Base-by-base conservation (phyloP, 2,888 invertebrate species). In the Bibio marci region DNA sequence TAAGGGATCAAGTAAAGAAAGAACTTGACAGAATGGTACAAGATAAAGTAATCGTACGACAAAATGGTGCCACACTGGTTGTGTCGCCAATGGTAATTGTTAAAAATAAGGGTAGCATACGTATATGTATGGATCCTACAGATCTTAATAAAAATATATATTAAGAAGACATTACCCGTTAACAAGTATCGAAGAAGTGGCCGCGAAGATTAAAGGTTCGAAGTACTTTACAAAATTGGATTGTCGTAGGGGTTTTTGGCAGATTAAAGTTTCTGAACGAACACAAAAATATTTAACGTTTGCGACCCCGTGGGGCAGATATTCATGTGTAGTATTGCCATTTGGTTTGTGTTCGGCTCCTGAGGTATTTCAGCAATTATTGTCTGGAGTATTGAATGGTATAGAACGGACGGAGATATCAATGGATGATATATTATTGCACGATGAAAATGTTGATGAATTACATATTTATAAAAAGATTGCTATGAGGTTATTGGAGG, bases 301-400 rank as follows among this genome's bases (percentile, higher is more conserved):
- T 41, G 37, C 45, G 8, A 47, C 45, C 2, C 43, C 45, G 13
- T 45, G 45, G 45, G 47, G 47, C 19, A 34, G 47, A 37, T 49
- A 46, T 28, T 45, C 41, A 5, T 50, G 39, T 25, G 37, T 33
- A 17, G 18, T 47, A 13, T 14, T 46, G 19, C 44, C 46, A 26
- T 46, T 45, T 40, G 45, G 45, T 13, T 33, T 47, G 25, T 41
- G 44, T 15, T 43, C 44, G 31, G 44, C 43, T 17, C 38, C 44
- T 47, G 53, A 55, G 50, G 50, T 51, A 33, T 48, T 43, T 31
- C 44, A 44, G 37, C 39, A 48, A 36, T 35, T 44, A 30, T 44
- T 50, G 45, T 42, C 40, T n/a, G 35, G 37, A 18, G 18, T 47
- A 11, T 31, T 48, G 28, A 39, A 41, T 33, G 42, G 37, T 25